phyloP scores from a whole-genome alignment of 64 coral and sea anemone species.

The Acropora yongei region DNA sequence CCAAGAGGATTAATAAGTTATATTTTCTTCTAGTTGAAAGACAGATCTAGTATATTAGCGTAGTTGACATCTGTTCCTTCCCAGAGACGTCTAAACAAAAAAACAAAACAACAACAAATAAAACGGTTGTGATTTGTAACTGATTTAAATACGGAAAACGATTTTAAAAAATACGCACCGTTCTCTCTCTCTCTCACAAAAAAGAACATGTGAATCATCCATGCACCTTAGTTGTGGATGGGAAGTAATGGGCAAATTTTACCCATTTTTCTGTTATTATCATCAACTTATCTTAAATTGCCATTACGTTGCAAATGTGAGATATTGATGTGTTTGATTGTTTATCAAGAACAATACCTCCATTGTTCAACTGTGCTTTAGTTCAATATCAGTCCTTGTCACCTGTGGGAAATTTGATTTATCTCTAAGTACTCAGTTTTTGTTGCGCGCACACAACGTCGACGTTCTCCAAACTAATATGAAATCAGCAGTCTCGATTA shows the following conservation, averaged over 20 bases:
- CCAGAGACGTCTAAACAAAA: slow-evolving; percentile 29
- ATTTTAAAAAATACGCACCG: no score
- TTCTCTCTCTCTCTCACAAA: no score
- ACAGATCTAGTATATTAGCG: neutral
- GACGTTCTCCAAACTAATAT: neutral
- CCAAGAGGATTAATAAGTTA: slow-evolving; percentile 8
- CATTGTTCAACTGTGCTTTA: neutral
- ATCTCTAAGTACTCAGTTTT: neutral
- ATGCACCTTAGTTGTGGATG: neutral
- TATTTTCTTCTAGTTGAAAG: neutral
- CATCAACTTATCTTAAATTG: neutral
- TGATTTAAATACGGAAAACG: neutral
- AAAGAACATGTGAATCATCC: no score
- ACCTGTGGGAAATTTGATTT: slow-evolving; percentile 20
- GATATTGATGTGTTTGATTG: slow-evolving; percentile 9
- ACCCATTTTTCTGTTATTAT: neutral
- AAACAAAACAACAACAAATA: neutral
- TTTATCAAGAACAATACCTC: neutral
- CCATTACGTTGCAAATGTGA: neutral
- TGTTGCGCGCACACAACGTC: neutral
- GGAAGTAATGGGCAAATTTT: neutral
- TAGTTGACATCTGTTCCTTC: slow-evolving; percentile 9
- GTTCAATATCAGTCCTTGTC: slow-evolving; percentile 24
- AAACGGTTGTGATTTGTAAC: slow-evolving; percentile 1
- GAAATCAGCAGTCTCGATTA: neutral